Percentiles rank a stretch among this genome's conserved stretches.
Evolutionary conservation across 2,113 vertebrate genomes (phyloP).

Genomic region (Zosterops japonicus): DNA sequence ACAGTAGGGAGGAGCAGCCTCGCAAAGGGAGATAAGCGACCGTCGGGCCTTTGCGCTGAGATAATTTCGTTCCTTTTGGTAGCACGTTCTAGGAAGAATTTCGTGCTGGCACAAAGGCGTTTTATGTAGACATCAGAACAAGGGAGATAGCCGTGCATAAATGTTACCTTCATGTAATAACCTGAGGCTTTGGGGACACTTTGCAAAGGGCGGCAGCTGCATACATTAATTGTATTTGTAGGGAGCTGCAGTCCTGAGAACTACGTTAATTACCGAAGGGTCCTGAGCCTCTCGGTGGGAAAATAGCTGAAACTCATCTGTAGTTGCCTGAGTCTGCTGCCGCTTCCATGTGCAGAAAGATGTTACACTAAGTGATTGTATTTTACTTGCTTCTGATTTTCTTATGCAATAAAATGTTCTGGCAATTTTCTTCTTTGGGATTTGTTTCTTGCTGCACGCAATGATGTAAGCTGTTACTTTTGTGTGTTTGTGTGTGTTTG

Average conservation of each 20-base stretch:
- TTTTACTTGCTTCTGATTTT: not conserved
- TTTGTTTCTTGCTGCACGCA: fast-evolving
- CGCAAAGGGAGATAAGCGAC: not conserved
- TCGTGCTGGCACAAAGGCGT: fast-evolving
- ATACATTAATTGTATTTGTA: fast-evolving
- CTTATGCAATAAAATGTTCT: fast-evolving
- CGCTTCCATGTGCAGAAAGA: not conserved
- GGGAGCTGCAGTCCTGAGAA: not conserved
- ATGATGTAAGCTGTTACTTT: not conserved
- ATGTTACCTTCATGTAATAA: not conserved
- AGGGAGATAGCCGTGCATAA: fast-evolving
- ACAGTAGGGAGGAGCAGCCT: not conserved
- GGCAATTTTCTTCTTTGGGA: not conserved
- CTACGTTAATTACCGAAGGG: not conserved
- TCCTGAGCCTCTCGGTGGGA: not conserved
- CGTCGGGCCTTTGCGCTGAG: not conserved
- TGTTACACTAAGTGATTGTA: not conserved
- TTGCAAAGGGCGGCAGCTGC: not conserved
- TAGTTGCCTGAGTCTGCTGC: not conserved
- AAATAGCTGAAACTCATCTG: not conserved
- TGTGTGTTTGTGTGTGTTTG: not conserved
- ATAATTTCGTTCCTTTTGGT: not conserved
- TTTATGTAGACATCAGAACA: fast-evolving
- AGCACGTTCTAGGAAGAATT: not conserved
- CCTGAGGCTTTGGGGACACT: not conserved